Conservation (phyloP, 2,113 vertebrate genomes). For the Apteryx mantelli region DNA sequence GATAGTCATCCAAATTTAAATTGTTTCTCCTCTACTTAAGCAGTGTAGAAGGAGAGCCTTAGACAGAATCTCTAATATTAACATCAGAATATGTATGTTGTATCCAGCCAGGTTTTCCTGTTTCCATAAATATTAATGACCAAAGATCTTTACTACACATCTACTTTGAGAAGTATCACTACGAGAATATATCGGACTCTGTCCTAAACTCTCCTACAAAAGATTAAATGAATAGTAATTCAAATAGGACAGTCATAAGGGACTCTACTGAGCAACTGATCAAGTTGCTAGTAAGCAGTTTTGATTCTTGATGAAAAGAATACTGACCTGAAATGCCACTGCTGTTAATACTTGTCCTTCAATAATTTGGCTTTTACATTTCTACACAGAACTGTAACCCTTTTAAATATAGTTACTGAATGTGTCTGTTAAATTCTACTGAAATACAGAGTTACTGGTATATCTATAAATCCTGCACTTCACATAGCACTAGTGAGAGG, state of each 20-base stretch:
- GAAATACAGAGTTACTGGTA: not conserved
- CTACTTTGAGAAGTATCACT: not conserved
- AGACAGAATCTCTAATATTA: not conserved
- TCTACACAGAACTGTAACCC: not conserved
- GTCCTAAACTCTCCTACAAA: not conserved
- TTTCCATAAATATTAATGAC: not conserved
- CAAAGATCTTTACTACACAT: not conserved
- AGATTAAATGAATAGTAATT: not conserved
- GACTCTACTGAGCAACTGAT: not conserved
- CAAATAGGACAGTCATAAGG: not conserved
- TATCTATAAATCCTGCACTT: not conserved
- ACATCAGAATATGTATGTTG: not conserved
- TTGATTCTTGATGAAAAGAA: not conserved
- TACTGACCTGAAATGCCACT: not conserved
- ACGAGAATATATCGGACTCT: not conserved
- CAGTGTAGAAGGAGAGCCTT: not conserved
- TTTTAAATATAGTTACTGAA: not conserved
- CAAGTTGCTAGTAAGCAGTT: not conserved
- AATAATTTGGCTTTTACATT: not conserved
- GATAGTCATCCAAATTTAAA: not conserved
- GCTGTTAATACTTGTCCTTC: not conserved
- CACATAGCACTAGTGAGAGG: not conserved
- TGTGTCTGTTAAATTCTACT: rapidly evolving
- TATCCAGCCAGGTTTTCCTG: not conserved
- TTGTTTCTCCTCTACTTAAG: not conserved